Conservation (phyloP, 2,888 invertebrate species). For the Ornithoptera alexandrae region DNA sequence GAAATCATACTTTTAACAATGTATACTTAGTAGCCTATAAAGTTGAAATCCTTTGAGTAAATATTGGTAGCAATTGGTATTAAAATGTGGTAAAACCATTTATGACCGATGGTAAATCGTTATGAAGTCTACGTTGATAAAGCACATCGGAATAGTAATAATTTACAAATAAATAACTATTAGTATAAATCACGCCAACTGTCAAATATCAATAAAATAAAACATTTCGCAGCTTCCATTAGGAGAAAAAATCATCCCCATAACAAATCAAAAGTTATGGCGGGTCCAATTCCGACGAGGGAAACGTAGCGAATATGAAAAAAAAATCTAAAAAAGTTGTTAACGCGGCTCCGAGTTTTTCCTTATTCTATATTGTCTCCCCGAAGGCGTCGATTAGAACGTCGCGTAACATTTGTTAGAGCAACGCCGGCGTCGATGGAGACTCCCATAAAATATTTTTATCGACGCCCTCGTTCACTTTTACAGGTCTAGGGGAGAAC, state of each 20-base stretch:
- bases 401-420: conserved; percentile 29
- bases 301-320: not conserved
- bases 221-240: not conserved
- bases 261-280: not conserved
- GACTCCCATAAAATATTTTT: conserved; percentile 24
- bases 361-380: conserved; percentile 38
- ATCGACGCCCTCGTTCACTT: conserved; percentile 20
- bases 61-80: too few relatives aligned
- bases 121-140: too few relatives aligned
- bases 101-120: too few relatives aligned
- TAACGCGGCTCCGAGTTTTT: conserved; percentile 41
- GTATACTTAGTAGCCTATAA: too few relatives aligned
- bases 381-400: conserved; percentile 33
- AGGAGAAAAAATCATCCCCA: not conserved
- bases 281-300: not conserved
- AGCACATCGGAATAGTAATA: too few relatives aligned
- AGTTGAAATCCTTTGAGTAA: too few relatives aligned
- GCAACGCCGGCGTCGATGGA: conserved; percentile 22
- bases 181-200: too few relatives aligned
- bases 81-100: too few relatives aligned
- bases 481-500: conserved; percentile 16
- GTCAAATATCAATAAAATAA: not conserved
- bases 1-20: too few relatives aligned
- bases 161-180: too few relatives aligned
- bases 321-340: conserved; percentile 43